Evolutionary conservation across 2,888 invertebrate species (phyloP).

Genomic region (Megamerina dolium): DNA sequence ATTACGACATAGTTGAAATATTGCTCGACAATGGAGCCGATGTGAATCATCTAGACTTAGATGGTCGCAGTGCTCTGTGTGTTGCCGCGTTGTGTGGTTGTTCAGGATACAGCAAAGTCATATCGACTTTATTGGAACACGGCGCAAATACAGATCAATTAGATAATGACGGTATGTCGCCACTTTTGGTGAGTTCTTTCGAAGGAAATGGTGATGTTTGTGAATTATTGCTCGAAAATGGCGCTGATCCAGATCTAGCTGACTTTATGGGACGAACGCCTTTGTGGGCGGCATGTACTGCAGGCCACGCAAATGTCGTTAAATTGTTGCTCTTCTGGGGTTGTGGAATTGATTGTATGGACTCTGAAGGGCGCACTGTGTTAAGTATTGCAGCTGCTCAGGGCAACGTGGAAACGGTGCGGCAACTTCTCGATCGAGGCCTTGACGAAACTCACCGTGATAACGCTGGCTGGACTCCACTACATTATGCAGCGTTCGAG

Average conservation of each 20-base stretch:
- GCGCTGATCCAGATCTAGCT: constrained; percentile 84
- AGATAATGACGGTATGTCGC: constrained; percentile 83
- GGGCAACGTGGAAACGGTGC: constrained; percentile 81
- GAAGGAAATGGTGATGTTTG: constrained; percentile 90
- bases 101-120: constrained; percentile 63
- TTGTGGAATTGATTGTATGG: constrained; percentile 90
- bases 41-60: constrained; percentile 80
- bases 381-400: constrained; percentile 79
- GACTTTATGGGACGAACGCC: constrained; percentile 79
- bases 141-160: constrained; percentile 77
- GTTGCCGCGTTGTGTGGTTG: constrained; percentile 83
- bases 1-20: constrained; percentile 82
- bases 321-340: constrained; percentile 90
- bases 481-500: constrained; percentile 94
- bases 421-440: constrained; percentile 81
- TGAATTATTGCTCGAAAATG: constrained; percentile 83
- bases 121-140: constrained; percentile 68
- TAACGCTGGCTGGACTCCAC: constrained; percentile 94
- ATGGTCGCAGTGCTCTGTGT: constrained; percentile 80
- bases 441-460: constrained; percentile 83
- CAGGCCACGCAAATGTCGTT: constrained; percentile 83
- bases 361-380: constrained; percentile 88
- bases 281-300: constrained; percentile 88
- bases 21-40: constrained; percentile 75
- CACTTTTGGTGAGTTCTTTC: constrained; percentile 81